Conservation (phyloP, 1,140 invertebrate genomes). For the Heliconius nattereri region DNA sequence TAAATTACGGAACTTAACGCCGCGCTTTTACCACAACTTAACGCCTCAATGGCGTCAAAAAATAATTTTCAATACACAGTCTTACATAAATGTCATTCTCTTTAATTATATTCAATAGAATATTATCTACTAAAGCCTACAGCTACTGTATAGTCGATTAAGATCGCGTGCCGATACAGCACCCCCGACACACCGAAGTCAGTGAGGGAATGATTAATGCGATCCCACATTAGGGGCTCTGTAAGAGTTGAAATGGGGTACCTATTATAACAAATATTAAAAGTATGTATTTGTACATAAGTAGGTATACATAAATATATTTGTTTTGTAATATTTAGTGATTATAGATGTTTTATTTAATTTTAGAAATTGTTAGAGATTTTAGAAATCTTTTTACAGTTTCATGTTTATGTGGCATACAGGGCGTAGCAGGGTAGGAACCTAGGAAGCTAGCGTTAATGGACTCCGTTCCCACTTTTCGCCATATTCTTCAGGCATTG, state of each 20-base stretch:
- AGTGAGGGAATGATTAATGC: slow-evolving; percentile 63
- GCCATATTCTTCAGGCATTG: no score
- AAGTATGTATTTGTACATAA: background rate
- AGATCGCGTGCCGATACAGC: slow-evolving; percentile 24
- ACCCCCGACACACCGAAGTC: slow-evolving; percentile 44
- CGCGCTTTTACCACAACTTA: no score
- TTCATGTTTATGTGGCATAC: no score
- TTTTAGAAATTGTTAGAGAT: background rate
- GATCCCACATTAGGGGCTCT: slow-evolving; percentile 54
- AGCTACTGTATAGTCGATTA: slow-evolving; percentile 17
- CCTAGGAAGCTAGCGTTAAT: no score
- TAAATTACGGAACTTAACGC: no score
- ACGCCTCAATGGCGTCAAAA: background rate
- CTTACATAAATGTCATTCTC: background rate
- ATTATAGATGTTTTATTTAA: background rate
- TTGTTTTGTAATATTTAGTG: background rate
- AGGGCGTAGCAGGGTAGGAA: no score
- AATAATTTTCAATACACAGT: background rate
- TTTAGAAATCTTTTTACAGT: no score
- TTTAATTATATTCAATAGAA: background rate
- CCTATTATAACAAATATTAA: slow-evolving; percentile 16
- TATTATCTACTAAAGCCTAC: slow-evolving; percentile 10
- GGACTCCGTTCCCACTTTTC: no score
- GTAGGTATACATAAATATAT: no score
- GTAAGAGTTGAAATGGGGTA: slow-evolving; percentile 12